phyloP scores from a whole-genome alignment of 2,797 vertebrate genomes.

The Falco concolor region DNA sequence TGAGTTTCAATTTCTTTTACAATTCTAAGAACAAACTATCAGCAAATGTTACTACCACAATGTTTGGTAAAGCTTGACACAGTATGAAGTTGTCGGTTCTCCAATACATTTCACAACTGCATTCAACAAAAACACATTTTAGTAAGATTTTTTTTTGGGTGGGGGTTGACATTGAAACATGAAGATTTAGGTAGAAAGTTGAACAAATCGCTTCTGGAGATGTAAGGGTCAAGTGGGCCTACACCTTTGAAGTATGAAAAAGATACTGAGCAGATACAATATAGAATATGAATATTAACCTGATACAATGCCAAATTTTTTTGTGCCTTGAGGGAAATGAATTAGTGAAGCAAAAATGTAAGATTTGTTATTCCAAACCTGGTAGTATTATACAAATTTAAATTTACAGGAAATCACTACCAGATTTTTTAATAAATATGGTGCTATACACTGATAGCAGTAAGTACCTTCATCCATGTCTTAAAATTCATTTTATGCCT shows the following conservation, averaged over 20 bases:
- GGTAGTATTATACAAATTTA: neutral
- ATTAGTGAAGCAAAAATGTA: constrained; percentile 32
- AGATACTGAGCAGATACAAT: neutral
- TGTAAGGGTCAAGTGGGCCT: neutral
- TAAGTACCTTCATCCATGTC: neutral
- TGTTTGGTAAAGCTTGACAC: neutral
- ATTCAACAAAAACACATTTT: neutral
- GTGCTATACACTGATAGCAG: neutral
- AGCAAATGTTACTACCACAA: neutral
- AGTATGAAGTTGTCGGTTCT: neutral
- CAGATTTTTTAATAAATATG: neutral
- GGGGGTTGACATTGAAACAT: neutral
- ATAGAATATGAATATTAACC: constrained; percentile 12
- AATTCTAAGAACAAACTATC: neutral
- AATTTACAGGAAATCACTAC: constrained; percentile 27
- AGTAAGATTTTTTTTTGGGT: neutral
- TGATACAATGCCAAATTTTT: neutral
- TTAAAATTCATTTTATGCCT: neutral
- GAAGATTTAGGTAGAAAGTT: neutral
- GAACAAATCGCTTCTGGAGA: neutral
- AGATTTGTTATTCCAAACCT: neutral
- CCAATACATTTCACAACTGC: neutral
- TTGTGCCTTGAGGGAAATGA: constrained; percentile 33
- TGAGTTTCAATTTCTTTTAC: neutral
- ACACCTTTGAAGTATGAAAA: neutral